These are phyloP conservation scores for Morpho helenor DNA, from an alignment of 2,888 invertebrate genomes.

Conservation along the genomic window DNA sequence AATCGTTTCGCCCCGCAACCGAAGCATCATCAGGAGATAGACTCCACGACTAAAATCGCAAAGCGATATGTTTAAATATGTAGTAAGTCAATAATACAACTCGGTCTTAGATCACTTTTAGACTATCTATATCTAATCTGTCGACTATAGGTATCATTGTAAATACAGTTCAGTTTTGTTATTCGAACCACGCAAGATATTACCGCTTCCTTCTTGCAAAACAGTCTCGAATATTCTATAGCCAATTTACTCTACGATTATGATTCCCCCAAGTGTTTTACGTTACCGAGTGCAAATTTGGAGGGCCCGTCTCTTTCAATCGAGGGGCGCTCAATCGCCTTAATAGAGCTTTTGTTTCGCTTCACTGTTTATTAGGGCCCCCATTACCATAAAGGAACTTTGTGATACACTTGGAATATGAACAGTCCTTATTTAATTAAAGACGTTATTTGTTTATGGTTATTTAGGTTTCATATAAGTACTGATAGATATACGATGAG, in stretches of 20 bases:
- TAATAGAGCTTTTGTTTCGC: slow-evolving; percentile 26
- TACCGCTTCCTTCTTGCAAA: background rate
- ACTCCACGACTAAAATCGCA: no score
- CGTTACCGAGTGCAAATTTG: slow-evolving; percentile 26
- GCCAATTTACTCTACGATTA: slow-evolving; percentile 4
- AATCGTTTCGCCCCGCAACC: no score
- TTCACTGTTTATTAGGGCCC: slow-evolving; percentile 22
- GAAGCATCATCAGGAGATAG: no score
- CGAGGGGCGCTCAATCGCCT: slow-evolving; percentile 25
- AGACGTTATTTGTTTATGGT: background rate
- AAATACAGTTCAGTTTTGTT: background rate
- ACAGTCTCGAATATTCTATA: slow-evolving; percentile 4
- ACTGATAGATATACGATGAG: no score
- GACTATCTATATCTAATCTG: no score
- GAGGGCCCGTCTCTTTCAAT: slow-evolving; percentile 23
- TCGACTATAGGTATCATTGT: no score
- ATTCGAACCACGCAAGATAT: background rate
- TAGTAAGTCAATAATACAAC: no score
- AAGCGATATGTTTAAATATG: no score
- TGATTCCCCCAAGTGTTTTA: slow-evolving; percentile 17
- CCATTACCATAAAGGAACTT: slow-evolving; percentile 13
- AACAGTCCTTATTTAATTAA: slow-evolving; percentile 6
- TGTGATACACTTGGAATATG: slow-evolving; percentile 8
- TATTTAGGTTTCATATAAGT: no score
- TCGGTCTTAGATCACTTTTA: no score